phyloP scores from a whole-genome alignment of 2,797 vertebrate species.

The Clarias fuscus region DNA sequence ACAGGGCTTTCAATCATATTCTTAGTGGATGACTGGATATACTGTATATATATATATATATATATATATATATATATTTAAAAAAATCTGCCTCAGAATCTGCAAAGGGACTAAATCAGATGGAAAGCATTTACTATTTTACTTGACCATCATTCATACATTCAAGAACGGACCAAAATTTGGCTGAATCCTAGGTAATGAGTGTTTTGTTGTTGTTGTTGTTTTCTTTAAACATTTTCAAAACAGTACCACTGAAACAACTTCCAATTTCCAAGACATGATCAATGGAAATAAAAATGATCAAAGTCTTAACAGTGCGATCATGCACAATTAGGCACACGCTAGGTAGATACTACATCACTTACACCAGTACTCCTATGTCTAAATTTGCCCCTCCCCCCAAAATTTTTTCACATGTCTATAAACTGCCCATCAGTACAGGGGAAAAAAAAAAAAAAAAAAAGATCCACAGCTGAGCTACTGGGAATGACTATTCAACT shows the following conservation, averaged over 20 bases:
- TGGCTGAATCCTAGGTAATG: not conserved
- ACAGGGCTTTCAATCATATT: not conserved
- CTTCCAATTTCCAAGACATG: slow-evolving; percentile 35
- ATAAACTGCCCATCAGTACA: slow-evolving; percentile 14
- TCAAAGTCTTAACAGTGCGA: slow-evolving; percentile 39
- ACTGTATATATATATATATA: no score
- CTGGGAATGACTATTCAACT: slow-evolving; percentile 23
- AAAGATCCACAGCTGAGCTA: slow-evolving; percentile 25
- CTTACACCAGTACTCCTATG: slow-evolving; percentile 40
- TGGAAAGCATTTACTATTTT: not conserved
- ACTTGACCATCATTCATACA: not conserved
- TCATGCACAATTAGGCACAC: slow-evolving; percentile 45
- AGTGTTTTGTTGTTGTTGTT: not conserved
- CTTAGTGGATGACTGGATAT: not conserved
- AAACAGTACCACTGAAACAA: slow-evolving; percentile 15
- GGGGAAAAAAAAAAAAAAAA: not conserved
- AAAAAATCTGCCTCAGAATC: not conserved
- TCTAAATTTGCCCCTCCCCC: slow-evolving; percentile 20
- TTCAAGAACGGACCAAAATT: not conserved
- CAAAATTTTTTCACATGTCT: not conserved
- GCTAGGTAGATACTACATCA: slow-evolving; percentile 32
- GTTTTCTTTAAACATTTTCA: not conserved
- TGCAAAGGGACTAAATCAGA: not conserved
- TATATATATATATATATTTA: no score
- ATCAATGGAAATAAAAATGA: slow-evolving; percentile 11